Evolutionary conservation across 2,797 vertebrate species (phyloP).

Genomic region (Toxotes lorentzi): DNA sequence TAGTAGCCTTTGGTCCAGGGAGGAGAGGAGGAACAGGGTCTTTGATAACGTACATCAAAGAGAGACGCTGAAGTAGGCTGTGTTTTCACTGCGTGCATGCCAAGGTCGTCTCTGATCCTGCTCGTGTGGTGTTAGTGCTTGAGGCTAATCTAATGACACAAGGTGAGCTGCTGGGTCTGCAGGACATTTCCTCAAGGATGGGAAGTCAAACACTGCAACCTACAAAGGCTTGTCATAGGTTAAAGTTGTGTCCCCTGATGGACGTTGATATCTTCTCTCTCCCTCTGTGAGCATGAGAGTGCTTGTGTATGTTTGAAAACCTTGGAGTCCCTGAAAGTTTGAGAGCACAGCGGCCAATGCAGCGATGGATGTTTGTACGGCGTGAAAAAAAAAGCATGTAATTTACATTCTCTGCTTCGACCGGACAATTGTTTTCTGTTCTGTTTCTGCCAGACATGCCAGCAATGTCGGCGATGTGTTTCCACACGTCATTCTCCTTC

Average conservation of each 20-base stretch:
- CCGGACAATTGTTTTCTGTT: not conserved
- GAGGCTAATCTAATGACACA: conserved; percentile 39
- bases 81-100: conserved; percentile 72
- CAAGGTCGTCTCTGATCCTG: conserved; percentile 81
- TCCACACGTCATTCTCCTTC: not conserved
- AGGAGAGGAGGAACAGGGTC: conserved; percentile 83
- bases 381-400: not conserved
- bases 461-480: not conserved
- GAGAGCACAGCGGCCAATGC: not conserved
- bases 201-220: conserved; percentile 61
- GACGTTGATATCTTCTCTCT: conserved; percentile 34
- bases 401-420: not conserved
- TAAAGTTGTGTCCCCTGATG: conserved; percentile 22
- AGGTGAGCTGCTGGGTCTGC: conserved; percentile 61
- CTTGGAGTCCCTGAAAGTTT: conserved; percentile 10
- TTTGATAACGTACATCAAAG: conserved; percentile 86
- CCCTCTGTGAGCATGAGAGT: not conserved
- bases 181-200: conserved; percentile 43
- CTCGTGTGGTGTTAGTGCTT: conserved; percentile 26
- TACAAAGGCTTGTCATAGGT: conserved; percentile 31
- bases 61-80: conserved; percentile 70
- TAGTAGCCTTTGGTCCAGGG: conserved; percentile 87
- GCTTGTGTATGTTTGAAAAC: conserved; percentile 3
- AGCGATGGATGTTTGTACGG: conserved; percentile 10
- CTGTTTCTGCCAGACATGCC: not conserved